Evolutionary conservation across 2,113 vertebrate genomes (phyloP).

Genomic region (Chloroceryle aenea): DNA sequence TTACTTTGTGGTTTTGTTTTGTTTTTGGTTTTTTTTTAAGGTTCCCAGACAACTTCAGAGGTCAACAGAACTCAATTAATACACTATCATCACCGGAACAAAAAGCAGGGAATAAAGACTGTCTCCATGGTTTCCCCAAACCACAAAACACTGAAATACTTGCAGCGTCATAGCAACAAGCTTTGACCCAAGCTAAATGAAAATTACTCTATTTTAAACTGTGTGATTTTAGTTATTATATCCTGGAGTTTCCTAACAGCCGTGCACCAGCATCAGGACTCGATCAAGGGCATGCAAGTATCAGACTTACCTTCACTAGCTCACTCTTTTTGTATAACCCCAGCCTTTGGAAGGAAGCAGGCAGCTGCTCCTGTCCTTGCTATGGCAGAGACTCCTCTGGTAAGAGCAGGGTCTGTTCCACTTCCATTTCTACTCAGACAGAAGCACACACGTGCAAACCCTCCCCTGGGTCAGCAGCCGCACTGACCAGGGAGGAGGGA

Average conservation of each 20-base stretch:
- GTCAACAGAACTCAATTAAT: accelerated
- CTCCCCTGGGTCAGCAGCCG: background rate
- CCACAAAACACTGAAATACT: background rate
- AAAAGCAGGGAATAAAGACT: background rate
- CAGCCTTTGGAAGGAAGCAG: background rate
- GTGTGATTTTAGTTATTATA: background rate
- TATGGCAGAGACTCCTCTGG: background rate
- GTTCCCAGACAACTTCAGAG: background rate
- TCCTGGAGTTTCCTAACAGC: background rate
- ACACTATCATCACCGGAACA: background rate
- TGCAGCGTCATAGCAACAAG: background rate
- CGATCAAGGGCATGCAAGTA: background rate
- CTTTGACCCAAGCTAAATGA: background rate
- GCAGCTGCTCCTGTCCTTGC: background rate
- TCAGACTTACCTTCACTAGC: background rate
- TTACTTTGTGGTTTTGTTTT: background rate
- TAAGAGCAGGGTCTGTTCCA: background rate
- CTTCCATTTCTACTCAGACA: background rate
- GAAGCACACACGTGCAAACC: accelerated
- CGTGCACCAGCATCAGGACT: background rate
- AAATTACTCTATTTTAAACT: background rate
- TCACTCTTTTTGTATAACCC: background rate
- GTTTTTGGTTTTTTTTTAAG: background rate
- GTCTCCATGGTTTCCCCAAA: background rate
- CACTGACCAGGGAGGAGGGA: accelerated